Percentiles rank a stretch among this genome's conserved stretches.
These are phyloP conservation scores for Coelopa frigida DNA, from an alignment of 1,140 invertebrate species.

Conservation along the genomic window DNA sequence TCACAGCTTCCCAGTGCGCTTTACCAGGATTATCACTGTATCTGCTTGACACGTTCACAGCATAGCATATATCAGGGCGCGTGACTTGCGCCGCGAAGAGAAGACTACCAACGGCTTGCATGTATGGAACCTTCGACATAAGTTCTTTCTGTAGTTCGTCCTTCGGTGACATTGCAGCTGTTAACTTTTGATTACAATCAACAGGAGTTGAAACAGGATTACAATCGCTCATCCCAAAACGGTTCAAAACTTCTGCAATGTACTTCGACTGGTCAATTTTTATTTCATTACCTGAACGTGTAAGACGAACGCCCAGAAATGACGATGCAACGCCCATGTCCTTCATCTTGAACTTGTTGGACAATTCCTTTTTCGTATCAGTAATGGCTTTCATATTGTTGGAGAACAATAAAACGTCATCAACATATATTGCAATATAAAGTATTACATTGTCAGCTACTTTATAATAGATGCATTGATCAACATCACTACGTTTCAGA, in stretches of 20 bases:
- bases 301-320: slow-evolving; percentile 7
- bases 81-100: slow-evolving; percentile 35
- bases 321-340: slow-evolving; percentile 10
- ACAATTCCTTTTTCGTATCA: slow-evolving; percentile 5
- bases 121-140: slow-evolving; percentile 20
- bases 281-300: slow-evolving; percentile 14
- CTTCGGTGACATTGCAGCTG: slow-evolving; percentile 14
- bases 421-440: slow-evolving; percentile 37
- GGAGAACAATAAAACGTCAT: slow-evolving; percentile 37
- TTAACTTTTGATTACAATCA: slow-evolving; percentile 6
- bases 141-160: slow-evolving; percentile 11
- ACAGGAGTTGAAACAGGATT: slow-evolving; percentile 23
- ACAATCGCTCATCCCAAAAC: slow-evolving; percentile 33
- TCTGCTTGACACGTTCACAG: slow-evolving; percentile 21
- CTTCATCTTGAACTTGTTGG: slow-evolving; percentile 12
- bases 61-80: slow-evolving; percentile 42
- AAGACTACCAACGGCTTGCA: slow-evolving; percentile 28
- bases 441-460: slow-evolving; percentile 20
- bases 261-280: slow-evolving; percentile 26
- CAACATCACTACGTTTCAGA: too few relatives aligned
- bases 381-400: slow-evolving; percentile 16
- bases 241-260: slow-evolving; percentile 7
- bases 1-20: slow-evolving; percentile 30
- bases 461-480: too few relatives aligned
- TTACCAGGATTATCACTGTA: slow-evolving; percentile 23